Evolutionary conservation across 92 coral and sea anemone genomes (phyloP).

Genomic region (Phenganax stokvisi): DNA sequence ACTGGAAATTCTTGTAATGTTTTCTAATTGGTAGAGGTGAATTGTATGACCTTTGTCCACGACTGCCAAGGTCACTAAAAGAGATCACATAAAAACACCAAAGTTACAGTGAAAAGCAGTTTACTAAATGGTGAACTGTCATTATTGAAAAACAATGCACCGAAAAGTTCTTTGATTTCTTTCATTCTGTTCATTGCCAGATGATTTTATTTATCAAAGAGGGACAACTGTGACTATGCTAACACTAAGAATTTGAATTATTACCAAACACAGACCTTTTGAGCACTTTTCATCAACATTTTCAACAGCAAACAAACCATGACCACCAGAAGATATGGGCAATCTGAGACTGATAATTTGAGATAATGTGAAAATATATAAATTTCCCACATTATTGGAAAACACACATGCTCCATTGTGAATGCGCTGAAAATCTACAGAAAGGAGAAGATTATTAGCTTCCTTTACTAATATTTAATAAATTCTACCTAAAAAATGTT

Average conservation of each 20-base stretch:
- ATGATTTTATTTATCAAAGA: not conserved
- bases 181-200: too few species aligned
- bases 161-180: too few species aligned
- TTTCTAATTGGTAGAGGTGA: slow-evolving; percentile 69
- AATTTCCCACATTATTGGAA: slow-evolving; percentile 68
- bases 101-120: too few species aligned
- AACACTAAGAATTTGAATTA: not conserved
- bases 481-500: not conserved
- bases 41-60: slow-evolving; percentile 78
- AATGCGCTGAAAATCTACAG: slow-evolving; percentile 63
- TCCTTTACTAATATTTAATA: not conserved
- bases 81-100: not conserved
- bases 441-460: not conserved
- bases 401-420: slow-evolving; percentile 57
- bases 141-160: not conserved
- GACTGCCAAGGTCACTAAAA: slow-evolving; percentile 71
- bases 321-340: slow-evolving; percentile 76
- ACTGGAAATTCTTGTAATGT: slow-evolving; percentile 49
- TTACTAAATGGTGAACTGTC: not conserved
- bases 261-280: slow-evolving; percentile 46
- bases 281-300: slow-evolving; percentile 41
- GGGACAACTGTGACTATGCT: not conserved
- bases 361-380: slow-evolving; percentile 62
- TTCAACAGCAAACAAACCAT: slow-evolving; percentile 85
- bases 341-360: slow-evolving; percentile 59